Base-by-base conservation (phyloP, 1,140 invertebrate species). In the Pseudomyrmex gracilis region DNA sequence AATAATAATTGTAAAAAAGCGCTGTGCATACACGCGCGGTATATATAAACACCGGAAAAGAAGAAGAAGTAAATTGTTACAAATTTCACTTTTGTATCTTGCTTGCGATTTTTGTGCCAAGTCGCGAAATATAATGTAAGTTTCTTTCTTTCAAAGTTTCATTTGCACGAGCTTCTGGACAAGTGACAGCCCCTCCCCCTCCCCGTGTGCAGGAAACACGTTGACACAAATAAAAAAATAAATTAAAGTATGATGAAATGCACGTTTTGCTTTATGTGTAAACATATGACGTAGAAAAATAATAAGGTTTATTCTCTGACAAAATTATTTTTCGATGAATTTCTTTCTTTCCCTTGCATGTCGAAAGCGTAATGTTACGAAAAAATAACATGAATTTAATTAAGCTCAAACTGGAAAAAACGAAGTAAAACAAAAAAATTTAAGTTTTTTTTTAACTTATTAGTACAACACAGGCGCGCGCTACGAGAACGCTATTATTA, bases 81-180 rank as follows among this genome's bases (percentile, higher is more conserved):
- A 47, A 7, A n/a, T 17, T 58, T 71, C 43, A 17, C 1, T 71
- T 70, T 58, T 78, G 20, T 24, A 43, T 45, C 66, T 45, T 55
- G 15, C 24, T 57, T 43, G 20, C 13, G 24, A 24, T 55, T 45
- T 22, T 22, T 24, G 34, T 34, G 34, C 34, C n/a, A 58, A 76
- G 24, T 13, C n/a, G 73, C 60, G 22, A 24, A 78, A 17, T 80
- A n/a, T 49, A 60, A 70, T 80, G 43, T 49, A 80, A 70, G 58
- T 58, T 49, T 17, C 58, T 58, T 17, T 10, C 47, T 34, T 5
- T 34, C 8, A 47, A 58, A 47, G 70, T 80, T 80, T 34, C 15
- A 71, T 57, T 71, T 47, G 8, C 68, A 47, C 53, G 8, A 5
- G 4, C 3, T 53, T 67, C 24, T 53, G 2, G n/a, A 63, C 22